Conservation (phyloP, 2,797 vertebrate genomes). For the Borostomias antarcticus region DNA sequence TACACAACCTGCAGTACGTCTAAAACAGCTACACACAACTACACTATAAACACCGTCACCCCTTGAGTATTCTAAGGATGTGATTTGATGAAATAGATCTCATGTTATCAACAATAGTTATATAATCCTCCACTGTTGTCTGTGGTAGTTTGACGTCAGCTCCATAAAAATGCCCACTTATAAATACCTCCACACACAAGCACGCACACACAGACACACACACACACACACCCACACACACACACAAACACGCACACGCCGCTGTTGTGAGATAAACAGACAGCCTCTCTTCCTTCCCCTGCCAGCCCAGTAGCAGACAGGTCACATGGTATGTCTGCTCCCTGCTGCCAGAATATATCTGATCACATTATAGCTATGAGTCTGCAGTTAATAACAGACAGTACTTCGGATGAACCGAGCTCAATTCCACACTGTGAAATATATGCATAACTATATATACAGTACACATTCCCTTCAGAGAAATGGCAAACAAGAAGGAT, state of each 20-base stretch:
- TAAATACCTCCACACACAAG: slow-evolving; percentile 14
- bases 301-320: slow-evolving; percentile 30
- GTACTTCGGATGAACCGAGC: too few species aligned
- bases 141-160: not conserved
- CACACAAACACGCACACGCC: too few species aligned
- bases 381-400: too few species aligned
- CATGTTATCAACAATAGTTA: not conserved
- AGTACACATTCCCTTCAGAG: too few species aligned
- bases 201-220: too few species aligned
- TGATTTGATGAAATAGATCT: not conserved
- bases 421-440: too few species aligned
- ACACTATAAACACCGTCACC: not conserved
- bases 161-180: slow-evolving; percentile 8
- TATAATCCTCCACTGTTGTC: not conserved
- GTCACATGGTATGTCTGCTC: slow-evolving; percentile 52
- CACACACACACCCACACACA: too few species aligned
- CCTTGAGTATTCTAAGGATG: not conserved
- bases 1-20: not conserved
- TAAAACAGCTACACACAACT: too few species aligned
- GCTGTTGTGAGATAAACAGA: slow-evolving; percentile 49
- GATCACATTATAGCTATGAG: too few species aligned
- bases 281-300: slow-evolving; percentile 43
- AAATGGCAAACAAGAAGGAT: too few species aligned
- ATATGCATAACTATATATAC: too few species aligned
- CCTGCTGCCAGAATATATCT: not conserved